These are phyloP conservation scores for Hydriomena furcata DNA, from an alignment of 2,888 invertebrate genomes.

Conservation along the genomic window DNA sequence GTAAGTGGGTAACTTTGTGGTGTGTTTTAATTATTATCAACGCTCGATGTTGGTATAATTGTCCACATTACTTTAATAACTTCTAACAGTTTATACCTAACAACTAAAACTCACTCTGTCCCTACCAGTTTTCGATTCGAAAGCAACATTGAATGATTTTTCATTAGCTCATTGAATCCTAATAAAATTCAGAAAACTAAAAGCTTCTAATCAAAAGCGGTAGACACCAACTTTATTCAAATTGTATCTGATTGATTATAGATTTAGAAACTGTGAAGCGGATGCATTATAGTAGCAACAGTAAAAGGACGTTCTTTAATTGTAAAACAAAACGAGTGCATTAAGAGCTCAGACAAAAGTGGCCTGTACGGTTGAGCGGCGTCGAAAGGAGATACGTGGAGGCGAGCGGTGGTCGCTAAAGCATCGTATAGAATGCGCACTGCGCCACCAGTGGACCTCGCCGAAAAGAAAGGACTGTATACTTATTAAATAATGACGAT, in stretches of 20 bases:
- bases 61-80: not conserved
- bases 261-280: constrained; percentile 2
- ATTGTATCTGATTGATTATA: not conserved
- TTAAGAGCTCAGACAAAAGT: constrained; percentile 35
- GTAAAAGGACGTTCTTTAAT: constrained; percentile 6
- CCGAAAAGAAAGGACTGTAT: constrained; percentile 80
- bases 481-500: constrained; percentile 79
- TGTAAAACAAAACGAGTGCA: constrained; percentile 12
- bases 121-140: not conserved
- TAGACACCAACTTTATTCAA: no score
- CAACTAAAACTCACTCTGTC: not conserved
- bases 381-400: constrained; percentile 39
- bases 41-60: not conserved
- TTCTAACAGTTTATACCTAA: not conserved
- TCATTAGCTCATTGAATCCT: constrained; percentile 6
- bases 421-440: constrained; percentile 70
- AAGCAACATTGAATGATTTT: not conserved
- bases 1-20: not conserved
- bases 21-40: not conserved
- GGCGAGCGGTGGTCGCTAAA: constrained; percentile 65
- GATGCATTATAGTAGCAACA: constrained; percentile 8
- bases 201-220: not conserved
- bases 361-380: constrained; percentile 41
- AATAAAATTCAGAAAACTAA: not conserved
- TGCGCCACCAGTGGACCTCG: constrained; percentile 57